Conservation (phyloP, 1,140 invertebrate species). For the Zaprionus tsacasi region DNA sequence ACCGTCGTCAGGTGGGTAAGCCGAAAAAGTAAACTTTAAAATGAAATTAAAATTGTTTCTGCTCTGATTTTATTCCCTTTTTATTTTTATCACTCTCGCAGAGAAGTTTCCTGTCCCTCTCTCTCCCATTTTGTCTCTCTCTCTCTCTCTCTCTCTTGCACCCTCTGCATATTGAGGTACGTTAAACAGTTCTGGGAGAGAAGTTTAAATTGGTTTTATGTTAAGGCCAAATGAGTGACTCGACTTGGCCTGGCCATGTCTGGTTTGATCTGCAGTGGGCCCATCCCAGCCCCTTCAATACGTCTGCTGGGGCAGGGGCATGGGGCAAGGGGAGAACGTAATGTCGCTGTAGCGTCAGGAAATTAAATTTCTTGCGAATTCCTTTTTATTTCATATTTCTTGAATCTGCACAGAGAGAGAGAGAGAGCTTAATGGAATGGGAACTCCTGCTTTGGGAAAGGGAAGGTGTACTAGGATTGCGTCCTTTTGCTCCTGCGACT, state of each 20-base stretch:
- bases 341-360: constrained; percentile 70
- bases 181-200: constrained; percentile 55
- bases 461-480: background rate
- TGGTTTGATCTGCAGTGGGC: constrained; percentile 8
- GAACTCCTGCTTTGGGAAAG: constrained; percentile 31
- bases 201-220: constrained; percentile 83
- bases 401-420: constrained; percentile 20
- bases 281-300: background rate
- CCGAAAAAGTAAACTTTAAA: constrained; percentile 67
- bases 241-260: constrained; percentile 33
- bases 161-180: constrained; percentile 67
- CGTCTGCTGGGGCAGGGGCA: background rate
- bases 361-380: constrained; percentile 80
- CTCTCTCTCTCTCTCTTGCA: background rate
- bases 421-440: constrained; percentile 49
- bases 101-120: constrained; percentile 64
- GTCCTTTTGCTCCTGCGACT: background rate
- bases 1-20: constrained; percentile 36
- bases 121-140: constrained; percentile 17
- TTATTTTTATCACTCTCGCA: background rate
- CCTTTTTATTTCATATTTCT: constrained; percentile 59
- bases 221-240: constrained; percentile 79
- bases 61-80: constrained; percentile 29
- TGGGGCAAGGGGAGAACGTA: background rate
- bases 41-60: constrained; percentile 79